A percentile compares a stretch with the other conserved stretches of the same genome.
phyloP scores from a whole-genome alignment of 2,113 vertebrate species.

The Gnathonemus echidnorhynchus region DNA sequence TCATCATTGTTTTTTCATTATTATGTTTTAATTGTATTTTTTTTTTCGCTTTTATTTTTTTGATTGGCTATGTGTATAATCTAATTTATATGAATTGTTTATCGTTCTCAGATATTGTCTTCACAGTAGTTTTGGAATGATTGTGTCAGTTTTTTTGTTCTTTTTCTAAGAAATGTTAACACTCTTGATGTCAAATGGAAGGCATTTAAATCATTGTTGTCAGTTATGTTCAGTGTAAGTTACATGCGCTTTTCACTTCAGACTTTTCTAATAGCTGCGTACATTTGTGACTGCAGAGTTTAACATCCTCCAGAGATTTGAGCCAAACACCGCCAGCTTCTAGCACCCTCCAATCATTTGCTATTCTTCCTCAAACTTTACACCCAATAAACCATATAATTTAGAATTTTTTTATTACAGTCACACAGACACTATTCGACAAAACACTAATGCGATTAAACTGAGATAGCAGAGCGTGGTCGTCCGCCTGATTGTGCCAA shows the following conservation, averaged over 20 bases:
- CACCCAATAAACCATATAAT: neutral
- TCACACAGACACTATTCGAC: neutral
- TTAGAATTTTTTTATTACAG: neutral
- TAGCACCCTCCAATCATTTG: neutral
- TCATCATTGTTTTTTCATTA: neutral
- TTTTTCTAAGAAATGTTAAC: neutral
- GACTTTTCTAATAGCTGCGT: neutral
- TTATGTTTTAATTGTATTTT: too few species aligned
- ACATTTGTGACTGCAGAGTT: neutral
- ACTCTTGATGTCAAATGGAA: neutral
- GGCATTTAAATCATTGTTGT: neutral
- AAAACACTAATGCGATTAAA: neutral
- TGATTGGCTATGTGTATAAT: neutral
- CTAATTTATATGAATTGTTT: too few species aligned
- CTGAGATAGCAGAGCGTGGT: neutral
- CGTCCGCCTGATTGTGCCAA: neutral
- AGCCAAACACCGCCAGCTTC: neutral
- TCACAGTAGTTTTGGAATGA: neutral
- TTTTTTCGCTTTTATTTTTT: neutral
- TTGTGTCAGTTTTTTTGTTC: neutral
- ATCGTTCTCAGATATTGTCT: neutral
- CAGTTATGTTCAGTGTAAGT: neutral
- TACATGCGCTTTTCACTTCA: neutral
- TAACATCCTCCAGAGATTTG: neutral
- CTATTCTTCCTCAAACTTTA: neutral